A percentile compares a stretch with the other conserved stretches of the same genome.
Conservation (phyloP, 2,888 invertebrate species). For the Drosophila stalkeri region DNA sequence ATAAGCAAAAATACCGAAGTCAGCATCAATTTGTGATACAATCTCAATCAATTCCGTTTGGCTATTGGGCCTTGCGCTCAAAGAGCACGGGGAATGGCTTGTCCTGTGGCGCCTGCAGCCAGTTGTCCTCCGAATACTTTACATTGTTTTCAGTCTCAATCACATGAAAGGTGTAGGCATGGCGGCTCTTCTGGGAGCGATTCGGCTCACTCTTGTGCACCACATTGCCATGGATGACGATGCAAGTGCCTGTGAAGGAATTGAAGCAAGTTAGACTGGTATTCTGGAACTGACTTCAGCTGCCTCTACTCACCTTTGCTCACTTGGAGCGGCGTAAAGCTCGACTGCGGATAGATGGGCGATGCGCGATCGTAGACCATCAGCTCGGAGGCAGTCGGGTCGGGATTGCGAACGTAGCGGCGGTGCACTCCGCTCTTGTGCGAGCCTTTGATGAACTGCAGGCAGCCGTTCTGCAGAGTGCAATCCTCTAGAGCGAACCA, state of each 20-base stretch:
- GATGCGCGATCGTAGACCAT: constrained; percentile 90
- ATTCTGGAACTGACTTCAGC: too few relatives aligned
- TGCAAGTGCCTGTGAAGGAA: constrained; percentile 89
- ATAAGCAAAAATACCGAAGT: constrained; percentile 61
- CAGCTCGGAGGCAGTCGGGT: constrained; percentile 87
- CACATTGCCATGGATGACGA: constrained; percentile 96
- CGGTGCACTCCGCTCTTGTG: constrained; percentile 93
- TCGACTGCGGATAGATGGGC: constrained; percentile 90
- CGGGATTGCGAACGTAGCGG: constrained; percentile 89
- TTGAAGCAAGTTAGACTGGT: background rate
- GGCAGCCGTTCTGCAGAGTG: constrained; percentile 96
- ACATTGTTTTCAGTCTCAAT: constrained; percentile 90
- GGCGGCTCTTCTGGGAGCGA: constrained; percentile 92
- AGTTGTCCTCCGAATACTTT: constrained; percentile 92
- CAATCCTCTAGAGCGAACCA: constrained; percentile 99
- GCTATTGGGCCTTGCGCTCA: constrained; percentile 75
- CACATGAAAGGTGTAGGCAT: constrained; percentile 98
- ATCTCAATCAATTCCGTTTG: constrained; percentile 1
- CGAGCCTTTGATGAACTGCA: constrained; percentile 96
- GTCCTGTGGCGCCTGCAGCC: constrained; percentile 91
- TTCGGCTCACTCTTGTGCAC: constrained; percentile 97
- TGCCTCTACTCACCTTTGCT: constrained; percentile 89
- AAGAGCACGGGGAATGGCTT: constrained; percentile 90
- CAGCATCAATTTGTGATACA: constrained; percentile 21
- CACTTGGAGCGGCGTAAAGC: constrained; percentile 92